Conservation (phyloP, 1,140 invertebrate species). For the Oedothorax gibbosus region DNA sequence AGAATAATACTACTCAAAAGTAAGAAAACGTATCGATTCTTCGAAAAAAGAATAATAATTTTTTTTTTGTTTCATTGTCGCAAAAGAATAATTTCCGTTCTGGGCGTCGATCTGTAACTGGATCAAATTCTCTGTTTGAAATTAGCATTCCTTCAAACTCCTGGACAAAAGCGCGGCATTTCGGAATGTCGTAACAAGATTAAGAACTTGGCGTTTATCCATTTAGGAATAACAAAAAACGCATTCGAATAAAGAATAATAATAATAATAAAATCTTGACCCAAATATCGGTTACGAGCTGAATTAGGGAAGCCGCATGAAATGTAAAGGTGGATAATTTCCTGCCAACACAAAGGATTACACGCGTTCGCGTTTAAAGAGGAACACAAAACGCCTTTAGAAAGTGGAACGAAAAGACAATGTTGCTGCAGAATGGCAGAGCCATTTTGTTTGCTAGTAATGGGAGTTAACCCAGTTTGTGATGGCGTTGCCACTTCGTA, state of each 20-base stretch:
- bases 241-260: neutral
- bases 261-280: slow-evolving; percentile 19
- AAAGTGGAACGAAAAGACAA: slow-evolving; percentile 48
- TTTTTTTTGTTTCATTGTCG: no score
- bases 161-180: slow-evolving; percentile 14
- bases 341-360: slow-evolving; percentile 41
- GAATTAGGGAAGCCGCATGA: slow-evolving; percentile 17
- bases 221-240: slow-evolving; percentile 43
- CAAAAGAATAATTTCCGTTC: neutral
- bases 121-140: slow-evolving; percentile 12
- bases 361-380: slow-evolving; percentile 45
- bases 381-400: slow-evolving; percentile 45
- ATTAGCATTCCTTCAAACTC: slow-evolving; percentile 10
- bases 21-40: no score
- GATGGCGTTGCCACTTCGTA: no score
- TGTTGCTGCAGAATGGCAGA: slow-evolving; percentile 15
- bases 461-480: slow-evolving; percentile 35
- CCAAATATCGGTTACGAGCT: slow-evolving; percentile 41
- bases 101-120: neutral
- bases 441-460: slow-evolving; percentile 23
- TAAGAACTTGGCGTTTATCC: slow-evolving; percentile 38
- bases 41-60: no score
- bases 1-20: no score
- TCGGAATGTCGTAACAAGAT: slow-evolving; percentile 27
- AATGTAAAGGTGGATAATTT: slow-evolving; percentile 40